Base-by-base conservation (phyloP, 2,888 invertebrate genomes). In the Xanthorhoe designata region DNA sequence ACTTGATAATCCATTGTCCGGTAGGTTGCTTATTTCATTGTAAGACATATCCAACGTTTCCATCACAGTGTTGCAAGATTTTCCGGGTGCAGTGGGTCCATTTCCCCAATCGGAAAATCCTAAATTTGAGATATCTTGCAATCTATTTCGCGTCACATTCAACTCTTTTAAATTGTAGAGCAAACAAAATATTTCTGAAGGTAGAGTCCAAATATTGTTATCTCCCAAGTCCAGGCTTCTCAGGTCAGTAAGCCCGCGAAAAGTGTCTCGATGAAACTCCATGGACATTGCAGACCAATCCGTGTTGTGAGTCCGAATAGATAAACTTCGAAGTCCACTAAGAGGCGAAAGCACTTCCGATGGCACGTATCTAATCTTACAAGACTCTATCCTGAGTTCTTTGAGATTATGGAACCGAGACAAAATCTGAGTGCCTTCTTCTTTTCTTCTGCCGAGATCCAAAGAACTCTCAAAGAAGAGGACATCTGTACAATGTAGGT, bases 271-370 rank as follows among this genome's bases (percentile, higher is more conserved):
- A 78, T 96, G 95, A 69, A 97, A 94, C 77, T 97, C 96, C 90
- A 97, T 94, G 24, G 96, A 96, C 95, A 96, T 96, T 18, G 96
- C 95, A 13, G 96, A 96, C 96, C 97, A 97, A 81, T 97, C 96
- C 32, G 96, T 96, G 83, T 97, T 97, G 83, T 96, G 96, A 17
- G 97, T 97, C 55, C 96, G 94, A 73, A 97, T 88, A 35, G 95
- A 94, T 59, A 97, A 88, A 70, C 94, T 94, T 58, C 95, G 92
- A 29, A 97, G 88, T 77, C 96, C 95, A 76, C 95, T 94, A 42
- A 97, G 91, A 56, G 95, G 95, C 29, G 95, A 92, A 75, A 97
- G 92, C 57, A 96, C 96, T 49, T 95, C 95, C 35, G 95, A 95
- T 4, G 96, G 96, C 65, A 97, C 94, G 79, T 95, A 95, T 73